phyloP scores from a whole-genome alignment of 2,888 invertebrate genomes.

The Erebia palarica region DNA sequence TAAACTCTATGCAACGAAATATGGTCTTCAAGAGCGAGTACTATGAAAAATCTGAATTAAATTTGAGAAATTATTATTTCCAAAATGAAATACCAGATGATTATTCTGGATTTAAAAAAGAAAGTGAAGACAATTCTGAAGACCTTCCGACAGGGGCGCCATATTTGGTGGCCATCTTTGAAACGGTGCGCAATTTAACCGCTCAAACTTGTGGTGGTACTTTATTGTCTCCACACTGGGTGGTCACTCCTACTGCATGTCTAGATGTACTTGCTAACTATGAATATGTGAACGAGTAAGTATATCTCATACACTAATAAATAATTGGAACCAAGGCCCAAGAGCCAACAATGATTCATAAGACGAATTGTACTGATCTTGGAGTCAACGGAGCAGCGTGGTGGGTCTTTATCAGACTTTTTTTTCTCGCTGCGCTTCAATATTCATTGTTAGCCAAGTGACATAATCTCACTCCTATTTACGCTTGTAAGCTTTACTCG shows the following conservation, averaged over 20 bases:
- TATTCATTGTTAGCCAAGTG: no score
- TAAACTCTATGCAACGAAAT: background rate
- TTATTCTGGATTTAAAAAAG: background rate
- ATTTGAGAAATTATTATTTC: background rate
- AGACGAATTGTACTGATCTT: no score
- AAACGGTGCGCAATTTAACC: conserved; percentile 54
- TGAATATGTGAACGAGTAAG: conserved; percentile 38
- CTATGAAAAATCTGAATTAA: background rate
- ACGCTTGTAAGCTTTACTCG: no score
- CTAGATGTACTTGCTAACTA: conserved; percentile 48
- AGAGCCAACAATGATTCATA: no score
- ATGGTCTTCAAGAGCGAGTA: background rate
- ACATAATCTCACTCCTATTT: no score
- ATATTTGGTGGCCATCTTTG: conserved; percentile 56
- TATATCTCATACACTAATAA: background rate
- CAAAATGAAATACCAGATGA: background rate
- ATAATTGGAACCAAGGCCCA: no score
- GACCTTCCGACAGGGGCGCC: conserved; percentile 3
- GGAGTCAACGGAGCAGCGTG: no score
- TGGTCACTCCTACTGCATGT: conserved; percentile 55
- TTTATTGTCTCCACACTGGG: conserved; percentile 51
- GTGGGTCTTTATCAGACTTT: no score
- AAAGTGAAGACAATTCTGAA: background rate
- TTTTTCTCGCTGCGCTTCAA: no score
- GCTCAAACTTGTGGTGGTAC: conserved; percentile 60